Evolutionary conservation across 2,797 vertebrate species (phyloP).

Genomic region (Lepus oiostolus): DNA sequence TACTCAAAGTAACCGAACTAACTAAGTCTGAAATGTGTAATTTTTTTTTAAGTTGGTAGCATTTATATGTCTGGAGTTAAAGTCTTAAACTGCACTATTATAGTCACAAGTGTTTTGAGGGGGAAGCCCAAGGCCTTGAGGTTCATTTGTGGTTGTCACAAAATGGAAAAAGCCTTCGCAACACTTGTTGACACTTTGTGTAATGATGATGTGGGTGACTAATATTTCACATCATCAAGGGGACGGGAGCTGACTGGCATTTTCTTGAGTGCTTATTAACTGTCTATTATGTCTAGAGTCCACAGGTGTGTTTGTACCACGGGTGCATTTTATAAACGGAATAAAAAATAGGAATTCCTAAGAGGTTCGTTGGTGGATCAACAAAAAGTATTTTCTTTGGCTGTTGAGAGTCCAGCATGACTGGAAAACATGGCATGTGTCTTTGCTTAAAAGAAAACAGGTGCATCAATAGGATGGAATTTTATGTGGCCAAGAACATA

Average conservation of each 20-base stretch:
- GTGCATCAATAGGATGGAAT: slow-evolving; percentile 78
- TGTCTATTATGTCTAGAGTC: slow-evolving; percentile 14
- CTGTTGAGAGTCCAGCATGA: slow-evolving; percentile 68
- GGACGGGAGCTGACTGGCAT: slow-evolving; percentile 43
- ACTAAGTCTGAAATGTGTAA: neutral
- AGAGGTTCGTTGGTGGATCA: slow-evolving; percentile 50
- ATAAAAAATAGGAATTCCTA: slow-evolving; percentile 48
- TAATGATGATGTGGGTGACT: slow-evolving; percentile 50
- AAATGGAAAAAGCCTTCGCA: slow-evolving; percentile 58
- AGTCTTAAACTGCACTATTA: neutral
- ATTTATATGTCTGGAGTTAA: neutral
- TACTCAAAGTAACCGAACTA: neutral
- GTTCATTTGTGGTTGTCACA: slow-evolving; percentile 25
- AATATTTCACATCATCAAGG: slow-evolving; percentile 21
- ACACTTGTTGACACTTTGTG: slow-evolving; percentile 24
- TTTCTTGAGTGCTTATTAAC: slow-evolving; percentile 67
- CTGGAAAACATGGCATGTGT: slow-evolving; percentile 69
- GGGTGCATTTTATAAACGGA: slow-evolving; percentile 60
- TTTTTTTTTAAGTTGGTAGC: neutral
- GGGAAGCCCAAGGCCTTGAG: neutral
- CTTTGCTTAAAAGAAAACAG: slow-evolving; percentile 83
- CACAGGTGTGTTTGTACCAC: slow-evolving; percentile 37
- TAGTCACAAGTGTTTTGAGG: neutral
- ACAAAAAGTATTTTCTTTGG: slow-evolving; percentile 65
- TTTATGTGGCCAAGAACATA: slow-evolving; percentile 81